Evolutionary conservation across 35 echinoderm and acorn worm genomes (phyloP), one percentile per base, ranked within the genome.

Genomic region (Apostichopus parvimensis): DNA sequence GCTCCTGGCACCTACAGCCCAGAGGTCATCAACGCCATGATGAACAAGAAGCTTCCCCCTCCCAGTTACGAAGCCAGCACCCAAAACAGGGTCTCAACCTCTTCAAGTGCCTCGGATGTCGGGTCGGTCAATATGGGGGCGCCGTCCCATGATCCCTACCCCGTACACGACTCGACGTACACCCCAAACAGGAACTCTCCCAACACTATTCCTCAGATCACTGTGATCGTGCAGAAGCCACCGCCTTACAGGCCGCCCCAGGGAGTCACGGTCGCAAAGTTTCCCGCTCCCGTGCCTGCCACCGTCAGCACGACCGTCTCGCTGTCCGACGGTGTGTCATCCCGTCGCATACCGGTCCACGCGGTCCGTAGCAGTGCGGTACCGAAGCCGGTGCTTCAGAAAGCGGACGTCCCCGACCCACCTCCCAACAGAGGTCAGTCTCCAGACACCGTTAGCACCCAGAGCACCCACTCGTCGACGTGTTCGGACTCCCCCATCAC

Each of bases 371-470:
- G 97, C 76, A 94, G 80, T 9, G 77, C 79, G 57, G 97, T 99
- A 9, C 91, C 91, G 18, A 99, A 99, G 87, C 97, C 97, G 78
- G 90, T 99, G 22, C 83, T 99, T 11, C 97, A 99, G 87, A 96
- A 91, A 28, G 97, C 97, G 68, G 95, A 99, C 93, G 97, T 93
- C 3, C 97, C 97, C 34, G 93, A 99, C 54, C 87, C 88, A 8
- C 94, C 95, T 14, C 87, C 89, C 10, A 54, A 73, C 14, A 94
- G 97, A n/a, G 95, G 97, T 12, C 91, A 91, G 57, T 99, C 97
- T 52, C 97, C 97, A 66, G 97, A 99, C 88, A 96, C 97, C 0
- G 83, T 99, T 9, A 98, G 97, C 57, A 91, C 93, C 15, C 79
- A 94, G 57, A 91, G 75, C 24, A 93, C 86, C 6, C 56, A 89